Conservation (phyloP, 2,888 invertebrate species). For the Slavum lentiscoides region DNA sequence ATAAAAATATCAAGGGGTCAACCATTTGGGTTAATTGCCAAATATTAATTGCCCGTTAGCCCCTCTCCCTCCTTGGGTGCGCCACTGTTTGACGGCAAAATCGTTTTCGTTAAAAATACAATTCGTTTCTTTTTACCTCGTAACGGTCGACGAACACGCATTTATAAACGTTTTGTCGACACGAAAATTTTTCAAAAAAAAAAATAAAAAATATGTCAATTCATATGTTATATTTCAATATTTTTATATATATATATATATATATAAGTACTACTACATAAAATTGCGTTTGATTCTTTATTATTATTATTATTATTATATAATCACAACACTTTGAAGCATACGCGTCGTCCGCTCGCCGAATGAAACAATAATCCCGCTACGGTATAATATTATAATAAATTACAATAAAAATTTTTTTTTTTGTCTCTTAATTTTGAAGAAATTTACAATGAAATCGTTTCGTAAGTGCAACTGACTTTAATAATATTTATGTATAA, state of each 20-base stretch:
- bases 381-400: slow-evolving; percentile 13
- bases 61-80: too few relatives aligned
- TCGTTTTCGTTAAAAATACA: too few relatives aligned
- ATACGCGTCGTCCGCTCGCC: neutral
- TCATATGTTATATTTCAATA: neutral
- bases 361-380: slow-evolving; percentile 13
- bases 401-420: slow-evolving; percentile 14
- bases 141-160: too few relatives aligned
- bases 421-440: slow-evolving; percentile 7
- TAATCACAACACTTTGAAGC: slow-evolving; percentile 28
- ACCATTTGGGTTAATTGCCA: too few relatives aligned
- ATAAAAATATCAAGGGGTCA: too few relatives aligned
- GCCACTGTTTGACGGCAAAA: too few relatives aligned
- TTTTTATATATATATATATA: too few relatives aligned
- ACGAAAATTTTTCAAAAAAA: neutral
- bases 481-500: slow-evolving; percentile 44
- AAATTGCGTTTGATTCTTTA: slow-evolving; percentile 6
- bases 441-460: slow-evolving; percentile 41
- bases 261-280: neutral
- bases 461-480: slow-evolving; percentile 42
- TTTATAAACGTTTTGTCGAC: neutral
- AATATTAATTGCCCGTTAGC: too few relatives aligned
- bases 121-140: too few relatives aligned
- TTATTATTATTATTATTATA: neutral
- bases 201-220: neutral